Conservation (phyloP, 2,797 vertebrate genomes). For the Hemibagrus guttatus region DNA sequence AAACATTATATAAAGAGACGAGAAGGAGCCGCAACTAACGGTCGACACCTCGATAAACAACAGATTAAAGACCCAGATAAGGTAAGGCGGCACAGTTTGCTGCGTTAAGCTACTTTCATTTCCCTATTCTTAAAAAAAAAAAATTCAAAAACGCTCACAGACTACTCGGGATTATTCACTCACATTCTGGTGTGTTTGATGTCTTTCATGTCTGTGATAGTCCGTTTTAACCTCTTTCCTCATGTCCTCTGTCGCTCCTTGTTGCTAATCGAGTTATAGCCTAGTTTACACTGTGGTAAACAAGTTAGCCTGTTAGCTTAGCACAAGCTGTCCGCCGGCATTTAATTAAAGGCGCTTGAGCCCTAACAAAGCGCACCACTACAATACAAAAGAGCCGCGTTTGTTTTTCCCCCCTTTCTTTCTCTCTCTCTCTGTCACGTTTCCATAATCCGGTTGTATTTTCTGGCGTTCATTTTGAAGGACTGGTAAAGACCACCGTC, state of each 20-base stretch:
- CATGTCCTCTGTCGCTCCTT: not conserved
- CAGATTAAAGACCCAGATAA: conserved; percentile 29
- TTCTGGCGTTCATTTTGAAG: not conserved
- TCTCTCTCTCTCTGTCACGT: not conserved
- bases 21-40: conserved; percentile 47
- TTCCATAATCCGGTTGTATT: not conserved
- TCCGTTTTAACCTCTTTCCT: not conserved
- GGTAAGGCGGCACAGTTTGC: conserved; percentile 30
- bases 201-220: not conserved
- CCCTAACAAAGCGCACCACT: not conserved
- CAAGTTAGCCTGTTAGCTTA: conserved; percentile 65
- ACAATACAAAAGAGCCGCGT: not conserved
- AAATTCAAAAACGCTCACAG: not conserved
- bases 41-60: conserved; percentile 47
- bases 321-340: conserved; percentile 9
- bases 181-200: not conserved
- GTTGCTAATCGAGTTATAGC: conserved; percentile 17
- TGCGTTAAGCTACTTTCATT: conserved; percentile 34
- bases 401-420: not conserved
- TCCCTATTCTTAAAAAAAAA: conserved; percentile 32
- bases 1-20: conserved; percentile 28
- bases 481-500: not conserved
- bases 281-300: conserved; percentile 19
- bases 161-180: not conserved
- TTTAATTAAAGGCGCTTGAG: conserved; percentile 32